Base-by-base conservation (phyloP, 1,140 invertebrate genomes). In the Tetragonula clypearis region DNA sequence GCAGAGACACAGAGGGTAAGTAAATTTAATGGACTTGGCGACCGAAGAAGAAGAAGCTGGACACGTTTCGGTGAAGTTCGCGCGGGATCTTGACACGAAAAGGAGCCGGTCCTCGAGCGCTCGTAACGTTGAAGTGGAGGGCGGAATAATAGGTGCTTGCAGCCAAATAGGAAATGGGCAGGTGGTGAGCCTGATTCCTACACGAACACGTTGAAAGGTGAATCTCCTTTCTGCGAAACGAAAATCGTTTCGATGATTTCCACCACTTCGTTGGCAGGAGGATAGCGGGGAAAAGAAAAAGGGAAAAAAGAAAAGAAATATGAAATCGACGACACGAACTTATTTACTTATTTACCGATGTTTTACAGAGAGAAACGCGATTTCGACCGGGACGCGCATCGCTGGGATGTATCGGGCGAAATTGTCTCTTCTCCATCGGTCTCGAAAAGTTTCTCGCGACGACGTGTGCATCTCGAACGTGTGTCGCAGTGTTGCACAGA, bases 1-100 rank as follows among this genome's bases (percentile, higher is more conserved):
- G 19, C 21, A 41, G 41, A 66, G 26, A 30, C 60, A 30, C 60
- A 23, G 8, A 62, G 9, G 83, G 23, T n/a, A 56, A 65, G 49
- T n/a, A 85, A 53, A 68, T 81, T 85, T 62, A 35, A 84, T 65
- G 58, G 58, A n/a, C 23, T 55, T 69, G 6, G 53, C 49, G 55
- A 49, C 41, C 41, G n/a, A n/a, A n/a, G n/a, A n/a, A n/a, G n/a
- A 49, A 8, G 41, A 41, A 41, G 21, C 4, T 55, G 26, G n/a
- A 49, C 55, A 35, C 56, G 82, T 84, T 73, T 79, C 82, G 68
- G 56, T 79, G 26, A 56, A 84, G 68, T 84, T 84, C 19, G 68
- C 68, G 55, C 56, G 78, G 79, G 55, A 84, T 84, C 82, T 84
- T 84, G 82, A 79, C 76, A 79, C 76, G 82, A 41, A 79, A 84